Conservation (phyloP, 2,113 vertebrate genomes). For the Charadrius vociferus region DNA sequence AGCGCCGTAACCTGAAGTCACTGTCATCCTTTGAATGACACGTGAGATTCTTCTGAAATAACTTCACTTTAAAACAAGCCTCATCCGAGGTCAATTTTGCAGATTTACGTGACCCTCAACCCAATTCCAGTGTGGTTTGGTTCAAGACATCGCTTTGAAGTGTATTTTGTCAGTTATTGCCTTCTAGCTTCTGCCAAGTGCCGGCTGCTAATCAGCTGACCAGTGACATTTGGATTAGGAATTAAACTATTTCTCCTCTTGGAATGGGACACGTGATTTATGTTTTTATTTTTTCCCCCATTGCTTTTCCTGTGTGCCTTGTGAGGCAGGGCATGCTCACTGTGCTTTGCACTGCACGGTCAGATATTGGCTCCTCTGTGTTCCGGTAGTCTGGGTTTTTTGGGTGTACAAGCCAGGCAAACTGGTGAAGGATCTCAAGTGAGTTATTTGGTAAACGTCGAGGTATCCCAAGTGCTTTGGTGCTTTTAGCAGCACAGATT, state of each 20-base stretch:
- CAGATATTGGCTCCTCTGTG: neutral
- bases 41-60: neutral
- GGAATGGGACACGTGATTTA: neutral
- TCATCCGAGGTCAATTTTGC: neutral
- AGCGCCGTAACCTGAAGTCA: neutral
- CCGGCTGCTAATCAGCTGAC: slow-evolving; percentile 1
- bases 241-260: slow-evolving; percentile 17
- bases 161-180: neutral
- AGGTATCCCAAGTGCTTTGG: neutral
- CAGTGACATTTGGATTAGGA: slow-evolving; percentile 23
- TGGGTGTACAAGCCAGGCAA: neutral
- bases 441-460: neutral
- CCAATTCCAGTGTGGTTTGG: neutral
- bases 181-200: neutral
- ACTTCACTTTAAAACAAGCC: neutral
- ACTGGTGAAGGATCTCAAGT: neutral
- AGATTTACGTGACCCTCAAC: neutral
- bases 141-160: neutral
- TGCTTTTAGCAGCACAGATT: neutral
- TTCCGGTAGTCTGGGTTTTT: neutral
- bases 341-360: neutral
- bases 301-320: neutral
- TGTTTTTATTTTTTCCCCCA: neutral
- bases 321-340: neutral
- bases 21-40: neutral